Conservation (phyloP, 37 sponge, comb jelly and placozoan genomes). For the Eunapius fragilis region DNA sequence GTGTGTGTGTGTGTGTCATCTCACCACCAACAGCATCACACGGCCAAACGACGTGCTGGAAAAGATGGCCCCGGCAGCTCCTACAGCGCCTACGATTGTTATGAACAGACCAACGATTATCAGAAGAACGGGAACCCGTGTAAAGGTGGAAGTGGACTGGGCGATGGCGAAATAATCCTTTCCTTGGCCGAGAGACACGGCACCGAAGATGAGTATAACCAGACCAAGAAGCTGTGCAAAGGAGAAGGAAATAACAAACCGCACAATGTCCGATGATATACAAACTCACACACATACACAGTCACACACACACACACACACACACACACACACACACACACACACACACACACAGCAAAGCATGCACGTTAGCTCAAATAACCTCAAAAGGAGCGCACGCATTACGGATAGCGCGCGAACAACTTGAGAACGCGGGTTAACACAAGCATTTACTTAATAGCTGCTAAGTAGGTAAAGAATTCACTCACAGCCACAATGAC, state of each 20-base stretch:
- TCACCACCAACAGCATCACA: slow-evolving; percentile 60
- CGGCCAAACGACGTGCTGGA: slow-evolving; percentile 51
- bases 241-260: too few relatives aligned
- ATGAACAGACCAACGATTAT: slow-evolving; percentile 60
- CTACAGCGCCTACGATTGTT: slow-evolving; percentile 34
- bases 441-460: neutral
- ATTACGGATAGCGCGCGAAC: too few relatives aligned
- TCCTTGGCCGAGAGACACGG: slow-evolving; percentile 23
- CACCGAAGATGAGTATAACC: slow-evolving; percentile 39
- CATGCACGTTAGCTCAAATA: neutral
- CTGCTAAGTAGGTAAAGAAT: neutral
- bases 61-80: slow-evolving; percentile 52
- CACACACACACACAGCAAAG: neutral
- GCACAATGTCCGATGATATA: too few relatives aligned
- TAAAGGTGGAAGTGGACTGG: neutral
- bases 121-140: slow-evolving; percentile 37
- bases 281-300: neutral
- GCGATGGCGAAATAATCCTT: slow-evolving; percentile 20
- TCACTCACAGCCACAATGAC: slow-evolving; percentile 43
- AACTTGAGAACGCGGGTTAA: too few relatives aligned
- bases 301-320: neutral
- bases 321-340: neutral
- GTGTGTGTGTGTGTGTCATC: neutral
- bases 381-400: neutral
- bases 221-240: slow-evolving; percentile 46